phyloP scores from a whole-genome alignment of 35 echinoderm and acorn worm genomes.

The Lytechinus pictus region DNA sequence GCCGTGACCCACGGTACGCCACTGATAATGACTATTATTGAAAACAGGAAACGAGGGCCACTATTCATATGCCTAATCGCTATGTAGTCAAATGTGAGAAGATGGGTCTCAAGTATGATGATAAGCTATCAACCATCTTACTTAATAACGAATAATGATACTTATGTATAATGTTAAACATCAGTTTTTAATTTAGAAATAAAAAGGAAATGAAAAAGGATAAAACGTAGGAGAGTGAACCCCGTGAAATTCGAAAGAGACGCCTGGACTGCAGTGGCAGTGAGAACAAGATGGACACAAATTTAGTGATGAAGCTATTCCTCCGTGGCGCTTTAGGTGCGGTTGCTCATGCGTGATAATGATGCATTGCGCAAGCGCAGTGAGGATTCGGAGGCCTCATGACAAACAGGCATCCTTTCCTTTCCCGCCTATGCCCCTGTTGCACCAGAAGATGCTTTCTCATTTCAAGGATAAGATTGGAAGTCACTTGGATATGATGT shows the following conservation, averaged over 20 bases:
- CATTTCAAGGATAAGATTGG: not conserved
- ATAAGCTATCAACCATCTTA: too few relatives aligned
- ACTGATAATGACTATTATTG: too few relatives aligned
- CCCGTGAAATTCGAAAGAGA: not conserved
- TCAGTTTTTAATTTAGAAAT: too few relatives aligned
- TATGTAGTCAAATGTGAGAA: too few relatives aligned
- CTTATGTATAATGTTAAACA: too few relatives aligned
- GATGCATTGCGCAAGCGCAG: constrained; percentile 25
- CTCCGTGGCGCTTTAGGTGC: not conserved
- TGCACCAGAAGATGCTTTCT: not conserved
- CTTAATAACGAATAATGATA: too few relatives aligned
- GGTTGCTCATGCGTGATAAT: constrained; percentile 12
- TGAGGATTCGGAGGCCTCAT: not conserved
- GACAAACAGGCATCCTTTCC: not conserved
- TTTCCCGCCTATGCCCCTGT: not conserved
- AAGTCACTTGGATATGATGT: not conserved
- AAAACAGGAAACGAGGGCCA: too few relatives aligned
- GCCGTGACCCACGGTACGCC: too few relatives aligned
- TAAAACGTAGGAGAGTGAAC: too few relatives aligned
- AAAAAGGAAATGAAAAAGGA: too few relatives aligned
- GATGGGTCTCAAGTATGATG: too few relatives aligned
- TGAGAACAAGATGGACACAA: not conserved
- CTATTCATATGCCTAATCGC: too few relatives aligned
- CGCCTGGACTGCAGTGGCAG: not conserved
- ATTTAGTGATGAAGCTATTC: constrained; percentile 36